Percentiles rank a stretch among this genome's conserved stretches.
Evolutionary conservation across 2,888 invertebrate genomes (phyloP).

Genomic region (Gibbula magus): DNA sequence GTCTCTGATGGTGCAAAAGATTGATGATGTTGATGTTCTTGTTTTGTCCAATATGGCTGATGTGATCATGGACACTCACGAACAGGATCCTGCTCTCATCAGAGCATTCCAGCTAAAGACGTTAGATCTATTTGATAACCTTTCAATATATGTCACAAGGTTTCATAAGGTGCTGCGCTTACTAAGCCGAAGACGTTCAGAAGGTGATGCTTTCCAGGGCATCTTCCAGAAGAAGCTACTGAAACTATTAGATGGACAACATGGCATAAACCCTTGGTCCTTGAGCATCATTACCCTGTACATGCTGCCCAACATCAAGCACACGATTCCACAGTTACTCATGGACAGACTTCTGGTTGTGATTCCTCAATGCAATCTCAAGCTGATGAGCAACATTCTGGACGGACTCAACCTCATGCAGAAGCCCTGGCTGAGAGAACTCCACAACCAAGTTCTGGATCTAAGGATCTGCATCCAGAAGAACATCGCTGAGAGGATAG

Average conservation of each 20-base stretch:
- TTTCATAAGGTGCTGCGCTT: constrained; percentile 46
- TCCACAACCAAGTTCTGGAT: constrained; percentile 39
- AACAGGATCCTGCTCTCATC: constrained; percentile 41
- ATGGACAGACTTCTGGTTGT: constrained; percentile 32
- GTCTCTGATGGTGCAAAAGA: constrained; percentile 14
- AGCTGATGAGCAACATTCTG: constrained; percentile 32
- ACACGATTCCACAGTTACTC: constrained; percentile 33
- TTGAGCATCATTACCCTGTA: constrained; percentile 33
- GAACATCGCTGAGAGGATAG: constrained; percentile 21
- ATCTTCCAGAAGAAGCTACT: constrained; percentile 37
- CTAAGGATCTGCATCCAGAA: constrained; percentile 26
- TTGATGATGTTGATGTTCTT: constrained; percentile 46
- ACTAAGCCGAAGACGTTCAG: constrained; percentile 34
- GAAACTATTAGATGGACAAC: constrained; percentile 32
- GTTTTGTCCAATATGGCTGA: constrained; percentile 50
- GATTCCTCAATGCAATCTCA: constrained; percentile 40
- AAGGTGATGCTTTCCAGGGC: constrained; percentile 34
- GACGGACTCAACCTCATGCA: constrained; percentile 39
- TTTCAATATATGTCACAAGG: constrained; percentile 42
- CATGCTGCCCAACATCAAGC: constrained; percentile 35
- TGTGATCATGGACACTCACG: constrained; percentile 32
- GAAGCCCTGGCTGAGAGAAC: constrained; percentile 34
- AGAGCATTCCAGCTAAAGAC: constrained; percentile 36
- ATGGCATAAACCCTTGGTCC: constrained; percentile 36
- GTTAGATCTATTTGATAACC: constrained; percentile 38